Evolutionary conservation across 2,797 vertebrate genomes (phyloP), one percentile per base, ranked within the genome.

Genomic region (Pipistrellus pygmaeus): DNA sequence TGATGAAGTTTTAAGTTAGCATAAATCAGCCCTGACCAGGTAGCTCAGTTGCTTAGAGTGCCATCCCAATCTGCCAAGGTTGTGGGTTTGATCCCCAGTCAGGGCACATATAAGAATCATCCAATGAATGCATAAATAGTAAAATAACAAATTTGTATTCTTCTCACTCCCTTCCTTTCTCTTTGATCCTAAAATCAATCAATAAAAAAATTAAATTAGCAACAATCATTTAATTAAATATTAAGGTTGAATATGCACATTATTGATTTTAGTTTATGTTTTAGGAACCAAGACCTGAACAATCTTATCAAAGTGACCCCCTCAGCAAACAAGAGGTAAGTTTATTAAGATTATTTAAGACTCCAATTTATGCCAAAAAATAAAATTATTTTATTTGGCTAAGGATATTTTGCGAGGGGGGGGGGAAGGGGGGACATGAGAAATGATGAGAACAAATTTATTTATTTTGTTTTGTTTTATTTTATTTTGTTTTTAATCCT

Each of bases 251-350:
- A 13, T 62, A n/a, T 68, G 41, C 27, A 85, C 18, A n/a, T 92
- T 78, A 41, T 64, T 89, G 10, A 73, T 92, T 72, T 95, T 41
- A 46, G 13, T 76, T 96, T 35, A 90, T 55, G 89, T 35, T 94
- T 97, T 53, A 98, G 98, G 83, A 91, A 41, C 78, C 93, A 96
- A 95, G 72, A 95, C 10, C 32, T 83, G 72, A 91, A 81, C 0
- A 92, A 91, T 96, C 80, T 95, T 53, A 96, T 83, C 66, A 88
- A 96, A 85, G 80, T 88, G 95, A 90, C 85, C 30, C 35, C 73
- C 51, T 81, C 88, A 95, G 69, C 55, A 84, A 95, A 97, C 69
- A 97, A 96, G 92, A 96, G 90, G 72, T 97, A 69, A 92, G 41
- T 55, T 66, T 97, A 88, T 96, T 48, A 97, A 95, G 23, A 82